Base-by-base conservation (phyloP, 2,888 invertebrate genomes). In the Rotaria sp. region DNA sequence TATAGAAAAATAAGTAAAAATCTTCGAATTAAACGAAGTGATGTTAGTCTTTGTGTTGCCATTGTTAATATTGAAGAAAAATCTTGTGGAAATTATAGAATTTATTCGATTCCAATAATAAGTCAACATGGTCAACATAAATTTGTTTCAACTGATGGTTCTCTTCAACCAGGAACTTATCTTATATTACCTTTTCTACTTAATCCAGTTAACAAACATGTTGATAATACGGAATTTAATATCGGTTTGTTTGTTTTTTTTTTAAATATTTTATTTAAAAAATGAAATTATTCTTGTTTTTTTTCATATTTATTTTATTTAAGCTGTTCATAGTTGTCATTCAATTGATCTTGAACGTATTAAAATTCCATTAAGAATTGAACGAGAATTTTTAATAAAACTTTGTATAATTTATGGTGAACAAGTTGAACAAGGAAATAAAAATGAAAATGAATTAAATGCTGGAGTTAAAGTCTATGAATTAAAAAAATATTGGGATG, bases 341-440 rank as follows among this genome's bases (percentile, higher is more conserved):
- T 80, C 80, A 45, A 80, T 80, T 21, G 80, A 80, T 45, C 45
- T 80, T n/a, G 45, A 80, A 45, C 80, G 80, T 26, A 80, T 45
- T 26, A 41, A n/a, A 41, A n/a, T 80, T 45, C n/a, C 80, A 11
- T n/a, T 80, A 10, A 24, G 80, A 80, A 45, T 80, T 45, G 21
- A 80, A n/a, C 45, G 80, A 45, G 80, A 80, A 80, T 80, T 80
- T 80, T 45, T 80, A 15, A 80, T 80, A 45, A 80, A 80, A 80
- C 80, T 80, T 45, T 80, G 80, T 80, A 15, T 80, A 26, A 45
- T 80, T 45, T 80, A 45, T 45, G 80, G 80, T n/a, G 80, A 80
- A 80, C 26, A 26, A 45, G 45, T 80, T n/a, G 10, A 1, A 7
- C 15, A 18, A 21, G 35, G 21, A 35, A 38, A 35, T 67, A 13